A percentile compares a stretch with the other conserved stretches of the same genome.
Evolutionary conservation across 2,797 vertebrate species (phyloP).

Genomic region (Sorex maritimensis): DNA sequence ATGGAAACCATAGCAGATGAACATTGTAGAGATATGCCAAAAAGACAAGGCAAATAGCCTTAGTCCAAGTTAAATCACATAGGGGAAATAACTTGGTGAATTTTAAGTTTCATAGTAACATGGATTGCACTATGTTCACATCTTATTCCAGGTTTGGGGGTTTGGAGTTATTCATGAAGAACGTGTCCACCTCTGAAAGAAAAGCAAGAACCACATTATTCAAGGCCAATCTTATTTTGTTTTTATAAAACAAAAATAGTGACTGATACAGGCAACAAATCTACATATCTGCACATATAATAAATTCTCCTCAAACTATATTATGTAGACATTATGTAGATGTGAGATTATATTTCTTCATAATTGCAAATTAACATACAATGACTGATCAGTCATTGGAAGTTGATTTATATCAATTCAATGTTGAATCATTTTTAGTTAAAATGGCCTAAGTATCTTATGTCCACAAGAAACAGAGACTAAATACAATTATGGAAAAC

Average conservation of each 20-base stretch:
- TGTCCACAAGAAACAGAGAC: not conserved
- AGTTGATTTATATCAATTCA: not conserved
- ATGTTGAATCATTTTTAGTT: conserved; percentile 17
- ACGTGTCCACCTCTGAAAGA: not conserved
- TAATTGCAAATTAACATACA: not conserved
- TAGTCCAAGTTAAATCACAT: conserved; percentile 33
- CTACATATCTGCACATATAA: not conserved
- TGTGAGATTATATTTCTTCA: not conserved
- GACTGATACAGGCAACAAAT: not conserved
- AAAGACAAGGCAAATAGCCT: conserved; percentile 12
- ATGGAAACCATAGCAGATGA: conserved; percentile 29
- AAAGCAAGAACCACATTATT: not conserved
- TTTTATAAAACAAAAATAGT: not conserved
- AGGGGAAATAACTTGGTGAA: not conserved
- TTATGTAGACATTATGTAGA: not conserved
- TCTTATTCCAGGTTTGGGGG: not conserved
- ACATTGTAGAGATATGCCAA: conserved; percentile 9
- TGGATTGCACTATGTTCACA: not conserved
- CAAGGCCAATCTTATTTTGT: conserved; percentile 28
- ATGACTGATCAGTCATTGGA: conserved; percentile 1
- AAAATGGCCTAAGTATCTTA: conserved; percentile 5
- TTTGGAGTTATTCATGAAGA: conserved; percentile 17
- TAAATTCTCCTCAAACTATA: not conserved
- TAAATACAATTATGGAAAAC: not conserved
- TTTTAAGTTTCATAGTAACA: not conserved